Evolutionary conservation across 2,113 vertebrate genomes (phyloP).

Genomic region (Labeo catla): DNA sequence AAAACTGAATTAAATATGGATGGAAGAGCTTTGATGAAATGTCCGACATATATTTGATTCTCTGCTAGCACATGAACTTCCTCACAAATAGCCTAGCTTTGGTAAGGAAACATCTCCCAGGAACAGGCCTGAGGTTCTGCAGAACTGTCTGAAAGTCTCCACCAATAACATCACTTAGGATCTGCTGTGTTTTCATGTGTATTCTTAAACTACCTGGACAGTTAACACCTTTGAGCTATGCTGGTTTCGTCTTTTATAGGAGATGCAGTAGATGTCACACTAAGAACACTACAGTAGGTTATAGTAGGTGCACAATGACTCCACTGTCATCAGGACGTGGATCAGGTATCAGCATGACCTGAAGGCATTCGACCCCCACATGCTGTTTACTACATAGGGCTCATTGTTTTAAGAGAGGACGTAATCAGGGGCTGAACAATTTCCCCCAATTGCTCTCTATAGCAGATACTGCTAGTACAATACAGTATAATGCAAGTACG

Average conservation of each 20-base stretch:
- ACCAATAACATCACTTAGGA: not conserved
- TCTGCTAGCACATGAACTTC: not conserved
- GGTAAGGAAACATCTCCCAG: too few species aligned
- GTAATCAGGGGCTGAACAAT: not conserved
- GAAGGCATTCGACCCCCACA: not conserved
- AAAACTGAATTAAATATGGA: not conserved
- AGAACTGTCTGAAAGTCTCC: not conserved
- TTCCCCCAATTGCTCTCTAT: not conserved
- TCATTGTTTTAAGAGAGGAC: not conserved
- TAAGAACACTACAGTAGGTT: not conserved
- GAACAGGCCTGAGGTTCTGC: not conserved
- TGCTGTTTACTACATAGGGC: slow-evolving; percentile 20
- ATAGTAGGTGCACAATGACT: slow-evolving; percentile 5
- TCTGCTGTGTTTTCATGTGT: not conserved
- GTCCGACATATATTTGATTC: not conserved
- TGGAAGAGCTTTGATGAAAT: not conserved
- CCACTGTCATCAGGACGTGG: not conserved
- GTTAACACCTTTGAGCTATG: not conserved
- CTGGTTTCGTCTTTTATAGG: not conserved
- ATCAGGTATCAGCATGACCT: slow-evolving; percentile 12
- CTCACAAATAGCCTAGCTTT: not conserved
- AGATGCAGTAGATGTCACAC: not conserved
- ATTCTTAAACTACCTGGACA: not conserved
- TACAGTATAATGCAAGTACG: not conserved
- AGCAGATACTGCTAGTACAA: not conserved